A percentile compares a stretch with the other conserved stretches of the same genome.
phyloP scores from a whole-genome alignment of 1,140 invertebrate genomes.

The Bombus soroeensis region DNA sequence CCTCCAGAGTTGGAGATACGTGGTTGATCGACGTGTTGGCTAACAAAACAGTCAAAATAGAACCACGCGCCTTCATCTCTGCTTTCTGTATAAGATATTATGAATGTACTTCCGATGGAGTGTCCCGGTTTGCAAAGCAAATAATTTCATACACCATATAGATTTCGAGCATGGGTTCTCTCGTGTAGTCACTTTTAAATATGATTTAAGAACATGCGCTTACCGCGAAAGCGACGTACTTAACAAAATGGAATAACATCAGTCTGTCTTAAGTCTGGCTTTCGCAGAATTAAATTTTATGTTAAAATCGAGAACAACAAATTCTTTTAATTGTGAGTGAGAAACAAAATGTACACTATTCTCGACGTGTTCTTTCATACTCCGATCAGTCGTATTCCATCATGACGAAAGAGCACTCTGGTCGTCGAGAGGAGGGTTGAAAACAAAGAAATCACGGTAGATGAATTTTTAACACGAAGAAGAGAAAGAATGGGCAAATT shows the following conservation, averaged over 20 bases:
- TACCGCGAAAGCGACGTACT: slow-evolving; percentile 52
- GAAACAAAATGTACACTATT: background rate
- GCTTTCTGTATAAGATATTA: slow-evolving; percentile 41
- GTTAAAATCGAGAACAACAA: slow-evolving; percentile 14
- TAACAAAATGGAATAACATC: slow-evolving; percentile 58
- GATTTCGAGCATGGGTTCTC: slow-evolving; percentile 11
- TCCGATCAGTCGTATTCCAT: slow-evolving; percentile 21
- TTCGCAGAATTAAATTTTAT: slow-evolving; percentile 40
- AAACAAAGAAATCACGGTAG: slow-evolving; percentile 24
- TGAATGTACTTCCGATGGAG: slow-evolving; percentile 46
- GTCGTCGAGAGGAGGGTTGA: slow-evolving; percentile 40
- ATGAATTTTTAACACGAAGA: slow-evolving; percentile 22
- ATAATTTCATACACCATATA: slow-evolving; percentile 42
- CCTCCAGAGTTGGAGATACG: slow-evolving; percentile 5
- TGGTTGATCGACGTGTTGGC: background rate
- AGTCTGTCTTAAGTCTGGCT: slow-evolving; percentile 39
- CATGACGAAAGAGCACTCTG: slow-evolving; percentile 1
- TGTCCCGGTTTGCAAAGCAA: slow-evolving; percentile 32
- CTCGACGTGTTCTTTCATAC: slow-evolving; percentile 3
- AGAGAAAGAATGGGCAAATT: slow-evolving; percentile 49
- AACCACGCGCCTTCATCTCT: slow-evolving; percentile 35
- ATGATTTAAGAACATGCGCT: slow-evolving; percentile 24
- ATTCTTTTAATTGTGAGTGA: slow-evolving; percentile 6
- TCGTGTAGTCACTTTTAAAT: slow-evolving; percentile 20
- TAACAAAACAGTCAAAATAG: background rate